Evolutionary conservation across 1,140 invertebrate species (phyloP).

Genomic region (Drosophila tsacasi): DNA sequence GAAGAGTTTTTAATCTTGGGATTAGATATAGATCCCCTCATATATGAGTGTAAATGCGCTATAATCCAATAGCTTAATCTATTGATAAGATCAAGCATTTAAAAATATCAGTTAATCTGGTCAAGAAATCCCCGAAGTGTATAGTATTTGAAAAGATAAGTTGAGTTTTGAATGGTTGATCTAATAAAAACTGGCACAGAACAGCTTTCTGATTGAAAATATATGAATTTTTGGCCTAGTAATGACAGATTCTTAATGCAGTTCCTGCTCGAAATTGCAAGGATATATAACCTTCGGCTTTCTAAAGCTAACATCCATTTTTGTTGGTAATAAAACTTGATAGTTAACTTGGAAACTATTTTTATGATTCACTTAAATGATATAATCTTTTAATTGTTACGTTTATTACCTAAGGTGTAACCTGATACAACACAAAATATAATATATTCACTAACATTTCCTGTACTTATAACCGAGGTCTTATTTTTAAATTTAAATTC

Average conservation of each 20-base stretch:
- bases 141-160: not conserved
- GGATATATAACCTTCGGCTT: not conserved
- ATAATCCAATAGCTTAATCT: not conserved
- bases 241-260: not conserved
- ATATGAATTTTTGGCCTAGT: not conserved
- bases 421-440: not conserved
- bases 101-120: conserved; percentile 5
- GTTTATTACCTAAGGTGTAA: not conserved
- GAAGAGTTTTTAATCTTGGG: not conserved
- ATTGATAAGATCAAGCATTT: not conserved
- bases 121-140: too few relatives aligned
- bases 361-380: not conserved
- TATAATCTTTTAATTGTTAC: not conserved
- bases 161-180: not conserved
- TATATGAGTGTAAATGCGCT: not conserved
- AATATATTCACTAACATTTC: not conserved
- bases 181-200: not conserved
- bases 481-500: not conserved
- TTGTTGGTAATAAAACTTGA: not conserved
- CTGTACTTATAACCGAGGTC: not conserved
- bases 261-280: not conserved
- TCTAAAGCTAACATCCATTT: not conserved
- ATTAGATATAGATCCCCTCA: not conserved
- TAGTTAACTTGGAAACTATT: too few relatives aligned
- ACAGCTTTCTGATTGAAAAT: not conserved